These are phyloP conservation scores for Phthorimaea operculella DNA, from an alignment of 1,140 invertebrate genomes.

Conservation along the genomic window DNA sequence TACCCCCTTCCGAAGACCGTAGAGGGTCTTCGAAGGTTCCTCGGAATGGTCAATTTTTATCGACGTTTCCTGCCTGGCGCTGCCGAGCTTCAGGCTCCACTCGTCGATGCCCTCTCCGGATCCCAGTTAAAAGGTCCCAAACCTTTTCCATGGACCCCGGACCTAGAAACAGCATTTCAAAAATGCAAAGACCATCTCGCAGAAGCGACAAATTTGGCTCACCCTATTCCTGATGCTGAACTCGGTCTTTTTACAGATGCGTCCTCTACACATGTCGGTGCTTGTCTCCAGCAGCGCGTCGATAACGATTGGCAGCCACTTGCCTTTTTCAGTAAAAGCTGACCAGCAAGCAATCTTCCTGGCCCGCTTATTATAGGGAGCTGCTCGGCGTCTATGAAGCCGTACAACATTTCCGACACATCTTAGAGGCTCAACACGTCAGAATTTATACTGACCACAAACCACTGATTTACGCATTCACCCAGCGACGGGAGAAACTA, in stretches of 20 bases:
- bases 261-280: not conserved
- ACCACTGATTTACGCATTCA: not conserved
- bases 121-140: not conserved
- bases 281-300: not conserved
- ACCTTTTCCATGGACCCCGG: not conserved
- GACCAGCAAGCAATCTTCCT: not conserved
- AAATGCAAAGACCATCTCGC: not conserved
- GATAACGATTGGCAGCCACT: not conserved
- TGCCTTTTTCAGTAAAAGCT: not conserved
- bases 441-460: not conserved
- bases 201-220: not conserved
- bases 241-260: not conserved
- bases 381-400: not conserved
- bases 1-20: too few relatives aligned
- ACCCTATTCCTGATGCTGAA: not conserved
- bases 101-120: not conserved
- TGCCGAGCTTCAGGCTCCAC: not conserved
- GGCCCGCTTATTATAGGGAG: not conserved
- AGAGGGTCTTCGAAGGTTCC: not conserved
- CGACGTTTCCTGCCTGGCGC: not conserved
- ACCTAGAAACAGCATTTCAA: not conserved
- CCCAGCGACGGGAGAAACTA: not conserved
- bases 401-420: not conserved
- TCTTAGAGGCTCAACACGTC: not conserved
- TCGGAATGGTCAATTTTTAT: not conserved